These are phyloP conservation scores for Megalonaias nervosa DNA, from an alignment of 1,140 invertebrate species.

Conservation along the genomic window DNA sequence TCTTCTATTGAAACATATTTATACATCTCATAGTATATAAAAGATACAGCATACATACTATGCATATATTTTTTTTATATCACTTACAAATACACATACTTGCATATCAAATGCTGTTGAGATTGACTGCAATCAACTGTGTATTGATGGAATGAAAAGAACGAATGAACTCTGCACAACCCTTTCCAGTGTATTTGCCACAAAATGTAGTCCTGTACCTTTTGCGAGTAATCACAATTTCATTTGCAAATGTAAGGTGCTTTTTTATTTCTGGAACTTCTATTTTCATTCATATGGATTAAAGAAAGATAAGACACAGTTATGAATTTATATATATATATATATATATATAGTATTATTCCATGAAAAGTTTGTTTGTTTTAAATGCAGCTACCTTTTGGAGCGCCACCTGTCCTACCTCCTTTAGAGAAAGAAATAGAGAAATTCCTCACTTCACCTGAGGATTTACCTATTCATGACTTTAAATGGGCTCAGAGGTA, in stretches of 20 bases:
- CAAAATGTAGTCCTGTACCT: neutral
- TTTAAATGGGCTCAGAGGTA: constrained; percentile 73
- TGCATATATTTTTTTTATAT: too few relatives aligned
- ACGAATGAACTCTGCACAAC: too few relatives aligned
- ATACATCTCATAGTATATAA: too few relatives aligned
- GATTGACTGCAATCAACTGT: too few relatives aligned
- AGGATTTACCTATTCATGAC: constrained; percentile 79
- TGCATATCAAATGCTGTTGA: too few relatives aligned
- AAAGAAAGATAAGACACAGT: neutral
- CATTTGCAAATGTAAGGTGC: neutral
- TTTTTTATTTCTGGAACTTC: neutral
- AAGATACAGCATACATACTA: too few relatives aligned
- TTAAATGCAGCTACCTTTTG: constrained; percentile 70
- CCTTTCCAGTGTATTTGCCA: too few relatives aligned
- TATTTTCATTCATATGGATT: neutral
- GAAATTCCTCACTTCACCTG: constrained; percentile 76
- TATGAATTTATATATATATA: neutral
- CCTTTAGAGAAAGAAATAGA: constrained; percentile 75
- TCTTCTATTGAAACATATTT: too few relatives aligned
- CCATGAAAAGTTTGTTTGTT: neutral
- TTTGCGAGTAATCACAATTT: neutral
- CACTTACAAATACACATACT: too few relatives aligned
- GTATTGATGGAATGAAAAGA: too few relatives aligned
- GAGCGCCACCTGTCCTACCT: constrained; percentile 76
- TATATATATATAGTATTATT: neutral